phyloP scores from a whole-genome alignment of 2,888 invertebrate genomes.

The Diaphora mendica region DNA sequence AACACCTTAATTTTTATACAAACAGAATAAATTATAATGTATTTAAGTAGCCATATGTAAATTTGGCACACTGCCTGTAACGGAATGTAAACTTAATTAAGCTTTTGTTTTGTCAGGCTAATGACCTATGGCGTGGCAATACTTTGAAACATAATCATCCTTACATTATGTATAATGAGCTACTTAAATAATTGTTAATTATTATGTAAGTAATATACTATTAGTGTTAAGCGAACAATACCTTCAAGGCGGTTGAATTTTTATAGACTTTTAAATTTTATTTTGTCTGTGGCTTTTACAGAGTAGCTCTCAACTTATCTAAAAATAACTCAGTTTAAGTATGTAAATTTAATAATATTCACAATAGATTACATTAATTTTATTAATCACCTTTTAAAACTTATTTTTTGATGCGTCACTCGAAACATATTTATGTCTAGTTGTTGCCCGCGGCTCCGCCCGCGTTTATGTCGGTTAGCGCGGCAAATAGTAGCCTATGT shows the following conservation, averaged over 20 bases:
- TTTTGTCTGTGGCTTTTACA: too few species aligned
- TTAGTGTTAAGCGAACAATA: neutral
- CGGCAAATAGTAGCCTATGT: too few species aligned
- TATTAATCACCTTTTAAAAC: too few species aligned
- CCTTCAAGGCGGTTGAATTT: neutral
- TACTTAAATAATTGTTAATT: neutral
- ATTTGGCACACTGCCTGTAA: constrained; percentile 11
- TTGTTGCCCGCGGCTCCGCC: too few species aligned
- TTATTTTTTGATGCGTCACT: too few species aligned
- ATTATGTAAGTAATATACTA: neutral
- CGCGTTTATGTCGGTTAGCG: too few species aligned
- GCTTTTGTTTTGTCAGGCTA: constrained; percentile 1
- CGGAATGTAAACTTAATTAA: constrained; percentile 4
- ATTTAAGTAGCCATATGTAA: constrained; percentile 1
- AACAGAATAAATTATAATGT: constrained; percentile 17
- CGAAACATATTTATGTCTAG: too few species aligned
- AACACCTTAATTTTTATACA: constrained; percentile 30
- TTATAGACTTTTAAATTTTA: too few species aligned
- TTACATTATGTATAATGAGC: neutral
- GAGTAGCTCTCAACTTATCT: too few species aligned
- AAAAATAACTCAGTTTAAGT: too few species aligned
- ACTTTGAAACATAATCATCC: neutral
- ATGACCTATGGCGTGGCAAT: neutral
- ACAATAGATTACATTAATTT: too few species aligned
- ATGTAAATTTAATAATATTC: too few species aligned